Base-by-base conservation (phyloP, 2,888 invertebrate genomes). In the Thymelicus sylvestris region DNA sequence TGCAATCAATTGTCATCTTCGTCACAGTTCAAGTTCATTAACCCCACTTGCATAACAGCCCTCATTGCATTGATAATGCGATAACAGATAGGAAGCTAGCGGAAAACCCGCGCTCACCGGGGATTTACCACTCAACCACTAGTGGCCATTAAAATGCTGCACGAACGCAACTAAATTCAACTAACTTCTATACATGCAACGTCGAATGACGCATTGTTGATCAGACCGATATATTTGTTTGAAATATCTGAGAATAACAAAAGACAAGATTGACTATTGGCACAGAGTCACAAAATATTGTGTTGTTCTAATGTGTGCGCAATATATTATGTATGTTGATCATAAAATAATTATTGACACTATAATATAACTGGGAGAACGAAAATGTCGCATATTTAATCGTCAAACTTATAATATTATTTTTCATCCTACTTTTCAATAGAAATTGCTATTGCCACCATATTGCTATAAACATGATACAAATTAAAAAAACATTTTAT, bases 71-170 rank as follows among this genome's bases (percentile, higher is more conserved):
- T 64, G 69, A 69, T 69, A 69, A 69, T 48, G 38, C 10, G 69
- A 69, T 69, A 69, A 48, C 63, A 19, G 15, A 63, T 62, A 69
- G 57, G 69, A 69, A 69, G 69, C 69, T 62, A 68, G 69, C 65
- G 65, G 69, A 64, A 69, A 69, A 69, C 47, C 69, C 63, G 55
- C 57, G 48, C 55, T 63, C 69, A 41, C 68, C 41, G 69, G 68
- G 68, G 69, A 69, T 64, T 69, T 63, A 63, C 69, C 68, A 59
- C 52, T 47, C 31, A 63, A 62, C 67, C 12, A 19, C 19, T 19
- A 7, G 8, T 13, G 68, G 57, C n/a, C 19, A 13, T 6, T 69
- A 69, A 69, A 69, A 69, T 69, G 68, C 55, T 64, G 63, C 68
- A 13, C 24, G 39, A 8, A 44, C 0, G 31, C 8, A 7, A n/a